Percentiles rank a stretch among this genome's conserved stretches.
These are phyloP conservation scores for Hippopotamyrus pictus DNA, from an alignment of 2,797 vertebrate species.

Conservation along the genomic window DNA sequence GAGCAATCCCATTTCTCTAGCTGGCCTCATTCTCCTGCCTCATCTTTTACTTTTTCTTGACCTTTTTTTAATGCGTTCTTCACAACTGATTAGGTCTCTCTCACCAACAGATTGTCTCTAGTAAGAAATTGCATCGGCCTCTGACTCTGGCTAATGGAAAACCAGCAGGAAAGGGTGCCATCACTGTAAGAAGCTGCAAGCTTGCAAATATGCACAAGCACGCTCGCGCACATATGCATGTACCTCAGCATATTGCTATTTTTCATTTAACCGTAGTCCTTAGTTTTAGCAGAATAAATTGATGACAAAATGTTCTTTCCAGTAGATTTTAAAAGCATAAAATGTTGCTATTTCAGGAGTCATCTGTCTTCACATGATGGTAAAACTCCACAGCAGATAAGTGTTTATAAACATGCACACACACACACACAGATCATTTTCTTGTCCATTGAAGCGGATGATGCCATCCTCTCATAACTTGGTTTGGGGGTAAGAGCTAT, in stretches of 20 bases:
- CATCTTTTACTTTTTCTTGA: not conserved
- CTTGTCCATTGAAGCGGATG: not conserved
- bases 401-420: not conserved
- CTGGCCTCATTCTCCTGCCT: not conserved
- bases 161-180: constrained; percentile 88
- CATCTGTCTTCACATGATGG: not conserved
- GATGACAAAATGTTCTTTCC: not conserved
- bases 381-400: not conserved
- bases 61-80: not conserved
- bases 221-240: not conserved
- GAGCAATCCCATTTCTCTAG: constrained; percentile 29
- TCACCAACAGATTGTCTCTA: constrained; percentile 81
- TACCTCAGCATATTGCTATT: not conserved
- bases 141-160: constrained; percentile 87
- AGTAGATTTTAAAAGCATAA: not conserved
- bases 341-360: constrained; percentile 2
- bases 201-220: not conserved
- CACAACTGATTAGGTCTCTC: not conserved
- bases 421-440: not conserved
- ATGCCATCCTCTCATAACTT: not conserved
- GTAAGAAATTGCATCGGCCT: constrained; percentile 88
- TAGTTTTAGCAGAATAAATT: not conserved
- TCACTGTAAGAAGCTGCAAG: constrained; percentile 65
- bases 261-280: not conserved
- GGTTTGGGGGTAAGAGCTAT: not conserved